Percentiles rank a stretch among this genome's conserved stretches.
Evolutionary conservation across 2,888 invertebrate genomes (phyloP).

Genomic region (Gnatocerus cornutus): DNA sequence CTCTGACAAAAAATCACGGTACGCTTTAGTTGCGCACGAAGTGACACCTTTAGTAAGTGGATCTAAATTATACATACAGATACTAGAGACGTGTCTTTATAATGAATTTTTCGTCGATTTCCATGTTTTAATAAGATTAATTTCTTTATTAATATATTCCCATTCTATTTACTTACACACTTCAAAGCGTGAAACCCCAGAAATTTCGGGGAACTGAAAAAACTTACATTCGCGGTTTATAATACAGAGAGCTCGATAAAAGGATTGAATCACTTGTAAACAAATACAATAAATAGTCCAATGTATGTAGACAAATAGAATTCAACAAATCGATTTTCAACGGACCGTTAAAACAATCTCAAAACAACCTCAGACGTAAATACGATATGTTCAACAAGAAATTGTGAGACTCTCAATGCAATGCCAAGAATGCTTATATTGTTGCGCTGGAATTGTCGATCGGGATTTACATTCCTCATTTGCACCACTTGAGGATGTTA

Average conservation of each 20-base stretch:
- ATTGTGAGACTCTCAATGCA: background rate
- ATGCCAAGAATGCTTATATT: constrained; percentile 7
- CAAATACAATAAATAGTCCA: constrained; percentile 4
- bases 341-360: constrained; percentile 1
- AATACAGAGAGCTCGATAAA: background rate
- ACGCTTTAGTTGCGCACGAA: constrained; percentile 53
- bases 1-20: constrained; percentile 30
- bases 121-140: constrained; percentile 16
- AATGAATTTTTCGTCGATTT: constrained; percentile 25
- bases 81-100: background rate
- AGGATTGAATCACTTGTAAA: constrained; percentile 1
- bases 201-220: constrained; percentile 10
- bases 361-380: background rate
- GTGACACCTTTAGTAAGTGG: constrained; percentile 33
- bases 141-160: constrained; percentile 17
- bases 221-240: background rate
- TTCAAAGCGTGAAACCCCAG: constrained; percentile 20
- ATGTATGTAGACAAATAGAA: background rate
- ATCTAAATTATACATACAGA: constrained; percentile 43
- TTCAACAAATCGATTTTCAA: constrained; percentile 1
- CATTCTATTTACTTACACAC: constrained; percentile 28
- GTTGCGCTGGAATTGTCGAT: background rate
- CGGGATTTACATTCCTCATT: constrained; percentile 1
- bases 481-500: background rate
- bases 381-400: background rate